Evolutionary conservation across 2,888 invertebrate species (phyloP).

Genomic region (Heliconius aoede): DNA sequence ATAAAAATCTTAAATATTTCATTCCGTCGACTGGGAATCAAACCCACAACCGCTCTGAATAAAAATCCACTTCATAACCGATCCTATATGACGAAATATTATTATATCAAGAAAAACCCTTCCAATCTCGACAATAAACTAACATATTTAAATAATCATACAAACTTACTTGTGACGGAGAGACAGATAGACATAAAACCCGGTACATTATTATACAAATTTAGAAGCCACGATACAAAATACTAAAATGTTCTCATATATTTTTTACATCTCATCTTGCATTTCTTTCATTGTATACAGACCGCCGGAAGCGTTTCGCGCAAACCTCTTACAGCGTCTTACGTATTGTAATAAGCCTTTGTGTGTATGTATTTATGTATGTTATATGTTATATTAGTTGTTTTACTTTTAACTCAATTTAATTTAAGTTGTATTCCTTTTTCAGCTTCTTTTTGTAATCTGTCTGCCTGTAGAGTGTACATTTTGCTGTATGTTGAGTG

Average conservation of each 20-base stretch:
- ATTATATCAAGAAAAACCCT: too few relatives aligned
- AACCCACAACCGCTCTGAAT: too few relatives aligned
- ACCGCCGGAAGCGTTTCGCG: constrained; percentile 37
- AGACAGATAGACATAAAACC: background rate
- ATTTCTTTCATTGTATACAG: constrained; percentile 37
- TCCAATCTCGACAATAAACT: too few relatives aligned
- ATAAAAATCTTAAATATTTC: too few relatives aligned
- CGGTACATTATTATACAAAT: constrained; percentile 2
- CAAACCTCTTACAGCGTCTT: constrained; percentile 35
- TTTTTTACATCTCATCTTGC: constrained; percentile 29
- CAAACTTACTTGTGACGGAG: background rate
- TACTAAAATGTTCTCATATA: constrained; percentile 28
- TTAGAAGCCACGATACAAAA: constrained; percentile 12
- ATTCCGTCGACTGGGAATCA: too few relatives aligned
- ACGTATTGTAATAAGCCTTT: constrained; percentile 29
- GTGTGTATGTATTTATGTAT: constrained; percentile 4
- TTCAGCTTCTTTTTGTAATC: too few relatives aligned
- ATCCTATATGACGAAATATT: too few relatives aligned
- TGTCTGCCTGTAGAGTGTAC: too few relatives aligned
- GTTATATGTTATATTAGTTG: background rate
- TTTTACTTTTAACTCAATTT: background rate
- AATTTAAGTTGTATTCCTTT: background rate
- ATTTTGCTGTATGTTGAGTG: too few relatives aligned
- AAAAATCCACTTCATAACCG: too few relatives aligned
- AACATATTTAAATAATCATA: background rate